Evolutionary conservation across 2,797 vertebrate species (phyloP), one percentile per base, ranked within the genome.

Genomic region (Microctenopoma steveboyesi): DNA sequence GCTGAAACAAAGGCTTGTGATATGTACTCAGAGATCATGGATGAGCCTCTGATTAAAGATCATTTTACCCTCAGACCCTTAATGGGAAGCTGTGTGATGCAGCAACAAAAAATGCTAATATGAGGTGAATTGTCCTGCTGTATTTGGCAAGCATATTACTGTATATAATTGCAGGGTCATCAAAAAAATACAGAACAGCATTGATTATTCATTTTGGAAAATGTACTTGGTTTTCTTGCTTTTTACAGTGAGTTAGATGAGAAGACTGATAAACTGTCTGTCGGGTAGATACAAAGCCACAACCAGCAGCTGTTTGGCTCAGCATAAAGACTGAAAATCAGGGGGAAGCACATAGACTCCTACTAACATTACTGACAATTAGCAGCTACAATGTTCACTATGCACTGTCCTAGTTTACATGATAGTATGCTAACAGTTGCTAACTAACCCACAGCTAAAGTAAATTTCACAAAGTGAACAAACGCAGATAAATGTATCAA

Each of bases 1-100:
- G 3, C 57, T 30, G 50, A 15, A 4, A 9, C 51, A 37, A 7
- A 55, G 16, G 39, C 9, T 25, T 39, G 4, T 51, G 7, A 53
- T 22, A 16, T 60, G 16, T 30, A 62, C 14, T n/a, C 59, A 54
- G 50, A 59, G 49, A 49, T 8, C 43, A 46, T 4, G 12, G 8
- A 50, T 18, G 39, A 64, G 53, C 43, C 22, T n/a, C 49, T 50
- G 28, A 51, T 59, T 54, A 30, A 15, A 62, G 13, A 25, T 15
- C 10, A 22, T 46, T 72, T 50, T 5, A 33, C 40, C 30, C 9
- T 22, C 43, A 33, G 43, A 22, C 1, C 27, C 5, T 9, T 4
- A 28, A 30, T 47, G 40, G 22, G 35, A 64, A 69, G 12, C 4
- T 16, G 27, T 7, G 25, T 42, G 40, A 52, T 43, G 15, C 55